Conservation (phyloP, 2,888 invertebrate species). For the Lampropteryx suffumata region DNA sequence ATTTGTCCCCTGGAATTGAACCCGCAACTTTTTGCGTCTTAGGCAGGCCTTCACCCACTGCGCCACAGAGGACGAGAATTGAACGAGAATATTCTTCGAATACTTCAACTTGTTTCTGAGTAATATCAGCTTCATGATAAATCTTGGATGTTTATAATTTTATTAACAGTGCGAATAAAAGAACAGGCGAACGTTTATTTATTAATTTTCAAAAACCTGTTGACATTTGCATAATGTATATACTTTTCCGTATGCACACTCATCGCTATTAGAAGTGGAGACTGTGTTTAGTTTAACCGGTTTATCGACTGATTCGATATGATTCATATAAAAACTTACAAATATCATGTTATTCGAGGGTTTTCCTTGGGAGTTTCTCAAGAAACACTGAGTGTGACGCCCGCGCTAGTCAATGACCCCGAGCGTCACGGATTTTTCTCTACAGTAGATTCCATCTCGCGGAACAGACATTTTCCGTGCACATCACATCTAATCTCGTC, state of each 20-base stretch:
- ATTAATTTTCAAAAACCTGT: conserved; percentile 12
- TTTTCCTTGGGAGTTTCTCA: conserved; percentile 49
- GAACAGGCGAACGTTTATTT: conserved; percentile 2
- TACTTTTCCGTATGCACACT: conserved; percentile 25
- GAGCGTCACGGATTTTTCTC: conserved; percentile 40
- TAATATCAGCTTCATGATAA: no score
- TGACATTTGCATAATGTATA: conserved; percentile 24
- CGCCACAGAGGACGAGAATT: no score
- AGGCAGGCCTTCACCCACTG: no score
- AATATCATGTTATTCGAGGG: conserved; percentile 24
- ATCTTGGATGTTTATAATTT: no score
- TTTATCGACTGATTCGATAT: conserved; percentile 30
- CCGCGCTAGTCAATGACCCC: conserved; percentile 57
- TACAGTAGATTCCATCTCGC: conserved; percentile 16
- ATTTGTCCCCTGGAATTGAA: no score
- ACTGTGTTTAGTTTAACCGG: conserved; percentile 25
- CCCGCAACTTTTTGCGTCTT: no score
- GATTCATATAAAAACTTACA: conserved; percentile 45
- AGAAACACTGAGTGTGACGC: conserved; percentile 40
- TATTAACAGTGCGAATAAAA: neutral
- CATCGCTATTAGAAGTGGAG: conserved; percentile 20
- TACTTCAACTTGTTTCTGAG: no score
- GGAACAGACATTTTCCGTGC: conserved; percentile 39
- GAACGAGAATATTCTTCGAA: no score
- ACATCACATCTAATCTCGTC: conserved; percentile 39